Evolutionary conservation across 2,888 invertebrate genomes (phyloP), one percentile per base, ranked within the genome.

Genomic region (Cephus sareptanus): DNA sequence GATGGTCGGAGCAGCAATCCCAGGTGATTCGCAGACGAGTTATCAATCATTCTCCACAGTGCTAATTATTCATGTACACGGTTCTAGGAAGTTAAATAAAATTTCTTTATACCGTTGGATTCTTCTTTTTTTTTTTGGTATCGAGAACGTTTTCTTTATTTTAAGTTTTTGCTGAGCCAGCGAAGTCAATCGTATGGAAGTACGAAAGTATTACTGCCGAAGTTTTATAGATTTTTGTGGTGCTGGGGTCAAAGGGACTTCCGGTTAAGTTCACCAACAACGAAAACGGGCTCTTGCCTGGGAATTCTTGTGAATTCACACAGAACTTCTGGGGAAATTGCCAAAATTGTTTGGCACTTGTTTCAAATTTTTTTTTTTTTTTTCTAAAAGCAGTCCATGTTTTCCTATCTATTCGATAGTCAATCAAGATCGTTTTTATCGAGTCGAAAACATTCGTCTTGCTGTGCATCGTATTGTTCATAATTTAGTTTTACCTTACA

Each of bases 401-500:
- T 56, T 23, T 56, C 9, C 6, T 56, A 56, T 56, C 23, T 0
- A 9, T 23, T 56, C 56, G 23, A 56, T 23, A 9, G 23, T 56
- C 23, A 23, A 23, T 56, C 23, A 23, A 56, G 23, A 56, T 56
- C 56, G 23, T 6, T 56, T 23, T 23, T 56, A 23, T 56, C 9
- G 6, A 23, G 23, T 23, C 23, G 23, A 9, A 56, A 40, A 15
- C 1, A 23, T 23, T 56, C 23, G 2, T 56, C 23, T 23, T 56
- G 56, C 56, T 56, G 56, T 56, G 9, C 15, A 15, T 40, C 4
- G 15, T 1, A 6, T 56, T 56, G 9, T 56, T 23, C 1, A 23
- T 56, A 9, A 23, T 56, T 56, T 23, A 0, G 2, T 56, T 23
- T 15, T 84, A 84, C 84, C 84, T 82, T 81, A 81, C 79, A 81